Conservation (phyloP, 2,113 vertebrate genomes). For the Nyctibius bracteatus region DNA sequence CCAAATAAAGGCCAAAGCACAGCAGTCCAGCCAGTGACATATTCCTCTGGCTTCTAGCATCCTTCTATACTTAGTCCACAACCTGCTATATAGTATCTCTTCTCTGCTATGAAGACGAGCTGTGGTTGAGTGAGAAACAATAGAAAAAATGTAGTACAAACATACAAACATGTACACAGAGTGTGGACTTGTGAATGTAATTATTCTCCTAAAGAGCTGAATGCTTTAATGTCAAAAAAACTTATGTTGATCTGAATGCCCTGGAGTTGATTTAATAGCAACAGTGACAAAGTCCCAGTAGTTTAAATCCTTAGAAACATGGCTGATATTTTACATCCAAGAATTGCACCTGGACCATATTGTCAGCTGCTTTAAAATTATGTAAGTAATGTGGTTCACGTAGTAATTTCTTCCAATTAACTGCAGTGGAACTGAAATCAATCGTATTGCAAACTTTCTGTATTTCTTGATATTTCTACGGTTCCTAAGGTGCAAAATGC, state of each 20-base stretch:
- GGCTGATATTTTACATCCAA: neutral
- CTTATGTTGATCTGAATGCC: neutral
- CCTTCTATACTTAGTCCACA: neutral
- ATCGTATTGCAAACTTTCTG: fast-evolving
- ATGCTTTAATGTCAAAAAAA: neutral
- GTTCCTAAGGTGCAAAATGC: neutral
- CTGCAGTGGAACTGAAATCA: neutral
- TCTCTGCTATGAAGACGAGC: neutral
- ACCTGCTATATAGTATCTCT: neutral
- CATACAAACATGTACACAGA: neutral
- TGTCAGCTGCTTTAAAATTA: neutral
- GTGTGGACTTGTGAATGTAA: neutral
- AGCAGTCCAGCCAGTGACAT: neutral
- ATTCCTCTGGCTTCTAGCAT: neutral
- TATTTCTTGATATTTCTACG: neutral
- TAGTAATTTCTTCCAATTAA: neutral
- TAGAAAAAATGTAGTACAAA: neutral
- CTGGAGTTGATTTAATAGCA: neutral
- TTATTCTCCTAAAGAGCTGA: neutral
- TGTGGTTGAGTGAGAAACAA: neutral
- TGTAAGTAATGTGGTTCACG: neutral
- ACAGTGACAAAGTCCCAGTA: neutral
- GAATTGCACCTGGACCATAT: neutral
- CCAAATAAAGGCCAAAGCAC: neutral
- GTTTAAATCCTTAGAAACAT: neutral